Evolutionary conservation across 2,888 invertebrate species (phyloP).

Genomic region (Neuroscelio doddi): DNA sequence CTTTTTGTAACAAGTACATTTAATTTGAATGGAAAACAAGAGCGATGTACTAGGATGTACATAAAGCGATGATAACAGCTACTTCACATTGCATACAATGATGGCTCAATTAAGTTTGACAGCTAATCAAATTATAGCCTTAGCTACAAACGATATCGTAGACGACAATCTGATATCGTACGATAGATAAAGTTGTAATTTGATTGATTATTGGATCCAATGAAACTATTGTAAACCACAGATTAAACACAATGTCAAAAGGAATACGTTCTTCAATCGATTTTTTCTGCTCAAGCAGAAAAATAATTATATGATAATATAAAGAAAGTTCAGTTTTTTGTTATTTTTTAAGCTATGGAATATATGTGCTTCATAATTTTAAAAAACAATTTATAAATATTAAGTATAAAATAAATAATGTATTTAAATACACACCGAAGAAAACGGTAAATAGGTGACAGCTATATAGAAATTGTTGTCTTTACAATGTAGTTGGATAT

Average conservation of each 20-base stretch:
- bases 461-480: no score
- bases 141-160: constrained; percentile 16
- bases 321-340: no score
- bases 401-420: no score
- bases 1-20: no score
- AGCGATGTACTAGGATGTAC: neutral
- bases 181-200: constrained; percentile 20
- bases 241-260: neutral
- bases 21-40: neutral
- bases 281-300: neutral
- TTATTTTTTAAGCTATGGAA: no score
- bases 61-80: constrained; percentile 8
- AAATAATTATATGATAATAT: no score
- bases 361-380: no score
- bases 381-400: no score
- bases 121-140: constrained; percentile 28
- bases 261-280: neutral
- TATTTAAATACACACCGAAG: no score
- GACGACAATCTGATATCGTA: constrained; percentile 25
- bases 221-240: constrained; percentile 8
- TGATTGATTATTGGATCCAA: constrained; percentile 19
- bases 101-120: constrained; percentile 24
- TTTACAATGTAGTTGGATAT: no score
- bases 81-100: constrained; percentile 15
- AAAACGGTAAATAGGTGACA: no score